Base-by-base conservation (phyloP, 1,140 invertebrate species). In the Halesus radiatus region DNA sequence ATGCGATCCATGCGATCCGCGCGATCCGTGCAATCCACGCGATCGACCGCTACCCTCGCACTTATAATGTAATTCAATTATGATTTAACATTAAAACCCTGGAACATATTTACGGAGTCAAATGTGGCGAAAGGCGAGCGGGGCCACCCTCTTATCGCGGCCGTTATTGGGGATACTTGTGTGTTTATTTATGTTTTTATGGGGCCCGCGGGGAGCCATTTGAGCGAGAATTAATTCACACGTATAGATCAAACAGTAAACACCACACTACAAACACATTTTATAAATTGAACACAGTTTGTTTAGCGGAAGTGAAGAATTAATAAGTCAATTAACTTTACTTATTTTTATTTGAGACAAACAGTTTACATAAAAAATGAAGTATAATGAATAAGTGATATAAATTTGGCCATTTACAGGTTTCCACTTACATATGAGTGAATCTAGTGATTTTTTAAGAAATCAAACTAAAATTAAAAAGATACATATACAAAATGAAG, bases 1-100 rank as follows among this genome's bases (percentile, higher is more conserved):
- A 77, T 80, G 80, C 83, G 79, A 81, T 82, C 85, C 85, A 87
- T 86, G 86, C 10, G 23, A 6, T 6, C 10, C 32, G 6, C 7
- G 4, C 64, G 45, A 45, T 60, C 68, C 70, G 16, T 18, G 20
- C 58, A 7, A 32, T 7, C 3, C 32, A 6, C 7, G 32, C 32
- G 32, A 45, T 45, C 4, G n/a, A 7, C 29, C 15, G n/a, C 66
- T 23, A 50, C 76, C 76, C 72, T 45, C 50, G 20, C 60, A 75
- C 76, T 79, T 81, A 76, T 76, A 58, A 66, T 58, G 50, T 83
- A 78, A 83, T 83, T 83, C 81, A 83, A 83, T 83, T 83, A 83
- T 74, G 74, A 79, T 79, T 76, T 76, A 75, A 79, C 80, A 76
- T 79, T 78, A 60, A 66, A 66, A 73, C 78, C 78, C 78, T 62